Conservation (phyloP, 2,113 vertebrate genomes). For the Malurus elegans region DNA sequence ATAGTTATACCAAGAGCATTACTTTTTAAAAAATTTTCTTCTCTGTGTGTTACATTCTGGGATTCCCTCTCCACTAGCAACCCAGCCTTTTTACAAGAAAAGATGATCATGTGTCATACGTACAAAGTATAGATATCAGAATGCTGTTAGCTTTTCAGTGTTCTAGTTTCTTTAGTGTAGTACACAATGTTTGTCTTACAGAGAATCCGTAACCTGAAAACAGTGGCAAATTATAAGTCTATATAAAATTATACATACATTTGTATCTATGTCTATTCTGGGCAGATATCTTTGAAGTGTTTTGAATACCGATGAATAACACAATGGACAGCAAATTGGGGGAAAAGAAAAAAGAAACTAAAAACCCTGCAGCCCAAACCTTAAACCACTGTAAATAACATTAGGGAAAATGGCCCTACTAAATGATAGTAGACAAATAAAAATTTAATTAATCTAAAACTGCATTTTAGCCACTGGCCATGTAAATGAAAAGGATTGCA, state of each 20-base stretch:
- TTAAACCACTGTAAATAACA: neutral
- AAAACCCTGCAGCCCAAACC: neutral
- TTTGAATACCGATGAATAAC: neutral
- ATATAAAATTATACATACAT: too few relatives aligned
- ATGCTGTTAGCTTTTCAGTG: neutral
- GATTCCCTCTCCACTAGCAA: neutral
- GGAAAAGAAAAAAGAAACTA: neutral
- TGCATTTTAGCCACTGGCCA: neutral
- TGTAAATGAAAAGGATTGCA: neutral
- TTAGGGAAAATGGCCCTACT: neutral
- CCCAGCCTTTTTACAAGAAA: neutral
- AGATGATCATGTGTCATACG: fast-evolving
- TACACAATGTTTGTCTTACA: neutral
- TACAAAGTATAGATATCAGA: neutral
- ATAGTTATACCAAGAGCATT: neutral
- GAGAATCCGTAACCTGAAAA: neutral
- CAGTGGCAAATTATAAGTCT: neutral
- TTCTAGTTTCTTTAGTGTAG: neutral
- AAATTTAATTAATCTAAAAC: neutral
- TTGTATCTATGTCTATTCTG: neutral
- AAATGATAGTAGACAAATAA: neutral
- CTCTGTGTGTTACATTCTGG: neutral
- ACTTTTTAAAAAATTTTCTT: neutral
- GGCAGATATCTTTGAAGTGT: neutral
- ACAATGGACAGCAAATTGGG: neutral